Evolutionary conservation across 2,113 vertebrate genomes (phyloP), one percentile per base, ranked within the genome.

Genomic region (Zosterops lateralis): DNA sequence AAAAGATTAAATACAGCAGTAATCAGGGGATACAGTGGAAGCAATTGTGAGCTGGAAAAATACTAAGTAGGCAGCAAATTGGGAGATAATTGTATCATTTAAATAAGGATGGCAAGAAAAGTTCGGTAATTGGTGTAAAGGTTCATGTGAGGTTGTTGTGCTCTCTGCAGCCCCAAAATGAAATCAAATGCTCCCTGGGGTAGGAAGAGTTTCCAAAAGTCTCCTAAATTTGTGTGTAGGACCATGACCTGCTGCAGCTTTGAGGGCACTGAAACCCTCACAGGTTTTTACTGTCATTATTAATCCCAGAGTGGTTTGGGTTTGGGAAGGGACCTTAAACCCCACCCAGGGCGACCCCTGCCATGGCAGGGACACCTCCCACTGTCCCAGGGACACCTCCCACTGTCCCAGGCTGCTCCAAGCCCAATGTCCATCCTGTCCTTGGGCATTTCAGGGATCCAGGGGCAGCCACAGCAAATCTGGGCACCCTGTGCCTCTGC

Each of bases 281-380:
- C 9, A 3, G 0, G 7, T 8, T 66, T 56, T 40, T 1, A 25
- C 28, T 3, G 14, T 25, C 7, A 13, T 24, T 9, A 17, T 4
- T 22, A 45, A 53, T 45, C 28, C 12, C 38, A n/a, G 32, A 17
- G 0, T 8, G 13, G n/a, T 20, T 57, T 36, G 50, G 14, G 34
- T 12, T 0, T 38, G 38, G 6, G 7, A 50, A 3, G 25, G 31
- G 22, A 14, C 6, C 13, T 17, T 0, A 67, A 25, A 74, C 3
- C 22, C 22, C 51, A 4, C 0, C 15, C 44, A 14, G 3, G 1
- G 0, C 24, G 34, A 31, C 0, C 66, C 54, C 56, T 17, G 56
- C 18, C 32, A 9, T 4, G 56, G 64, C 56, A 87, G 65, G 84
- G 74, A 71, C 74, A 20, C 34, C 57, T 79, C 16, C 65, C 74